Evolutionary conservation across 2,888 invertebrate species (phyloP), one percentile per base, ranked within the genome.

Genomic region (Microdon myrmicae): DNA sequence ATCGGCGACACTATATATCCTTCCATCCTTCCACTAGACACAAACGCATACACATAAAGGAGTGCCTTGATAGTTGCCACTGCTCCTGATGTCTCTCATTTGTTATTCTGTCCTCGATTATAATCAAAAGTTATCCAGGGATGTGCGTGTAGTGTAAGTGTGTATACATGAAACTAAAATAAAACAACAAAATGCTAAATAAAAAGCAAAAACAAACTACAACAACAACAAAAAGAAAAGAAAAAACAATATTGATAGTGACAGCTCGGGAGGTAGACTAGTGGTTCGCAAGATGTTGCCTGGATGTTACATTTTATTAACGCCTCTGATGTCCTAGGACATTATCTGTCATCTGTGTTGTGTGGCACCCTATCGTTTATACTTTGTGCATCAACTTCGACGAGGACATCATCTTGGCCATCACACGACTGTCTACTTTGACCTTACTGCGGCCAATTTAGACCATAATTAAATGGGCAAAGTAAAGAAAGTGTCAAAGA

Each of bases 121-220:
- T 75, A 75, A 75, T 76, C 77, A 75, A 76, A 76, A 76, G 74
- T 75, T 75, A 75, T 74, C 72, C 58, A 32, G 39, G 53, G 58
- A 53, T 8, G 29, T 45, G 41, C 43, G 45, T 45, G 41, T 38
- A n/a, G 45, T 19, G 7, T 20, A n/a, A n/a, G n/a, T n/a, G n/a
- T n/a, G n/a, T n/a, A n/a, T n/a, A n/a, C n/a, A n/a, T n/a, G n/a
- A n/a, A n/a, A n/a, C n/a, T n/a, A n/a, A n/a, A n/a, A n/a, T n/a
- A n/a, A n/a, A n/a, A n/a, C n/a, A n/a, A n/a, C n/a, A n/a, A n/a
- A n/a, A n/a, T n/a, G n/a, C n/a, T n/a, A n/a, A n/a, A n/a, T n/a
- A n/a, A n/a, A n/a, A n/a, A n/a, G 35, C 20, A 19, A 4, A 14
- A 8, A 13, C 7, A 19, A 29, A 29, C 10, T 26, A 10, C 13